A percentile compares a stretch with the other conserved stretches of the same genome.
Evolutionary conservation across 2,797 vertebrate species (phyloP).

Genomic region (Luscinia megarhynchos): DNA sequence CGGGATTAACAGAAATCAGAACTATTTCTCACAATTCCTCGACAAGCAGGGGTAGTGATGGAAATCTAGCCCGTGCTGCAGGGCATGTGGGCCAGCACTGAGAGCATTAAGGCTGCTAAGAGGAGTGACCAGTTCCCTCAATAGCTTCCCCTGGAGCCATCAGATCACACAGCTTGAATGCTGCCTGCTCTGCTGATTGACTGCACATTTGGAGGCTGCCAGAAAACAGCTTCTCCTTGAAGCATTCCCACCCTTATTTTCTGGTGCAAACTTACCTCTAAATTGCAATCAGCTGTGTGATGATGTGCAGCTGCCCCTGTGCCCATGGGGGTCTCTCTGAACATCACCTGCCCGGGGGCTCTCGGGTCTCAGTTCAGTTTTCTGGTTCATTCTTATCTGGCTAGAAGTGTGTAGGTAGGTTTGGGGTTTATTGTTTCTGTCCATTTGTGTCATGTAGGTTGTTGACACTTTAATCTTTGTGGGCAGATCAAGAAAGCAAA

Average conservation of each 20-base stretch:
- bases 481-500: neutral
- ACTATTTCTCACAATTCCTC: neutral
- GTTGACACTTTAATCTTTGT: neutral
- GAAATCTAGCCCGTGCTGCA: neutral
- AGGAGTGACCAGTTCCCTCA: neutral
- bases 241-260: neutral
- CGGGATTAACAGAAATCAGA: neutral
- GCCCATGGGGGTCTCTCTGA: neutral
- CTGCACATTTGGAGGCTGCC: neutral
- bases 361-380: accelerated
- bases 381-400: neutral
- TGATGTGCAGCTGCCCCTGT: neutral
- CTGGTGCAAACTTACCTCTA: neutral
- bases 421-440: neutral
- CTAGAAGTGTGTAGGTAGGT: neutral
- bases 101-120: neutral
- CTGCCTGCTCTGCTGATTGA: neutral
- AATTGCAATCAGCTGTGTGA: neutral
- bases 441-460: neutral
- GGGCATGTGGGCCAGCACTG: neutral
- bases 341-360: accelerated
- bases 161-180: neutral
- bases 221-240: neutral
- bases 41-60: neutral
- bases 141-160: neutral